Conservation (phyloP, 2,888 invertebrate genomes). For the Ophion obscuratus region DNA sequence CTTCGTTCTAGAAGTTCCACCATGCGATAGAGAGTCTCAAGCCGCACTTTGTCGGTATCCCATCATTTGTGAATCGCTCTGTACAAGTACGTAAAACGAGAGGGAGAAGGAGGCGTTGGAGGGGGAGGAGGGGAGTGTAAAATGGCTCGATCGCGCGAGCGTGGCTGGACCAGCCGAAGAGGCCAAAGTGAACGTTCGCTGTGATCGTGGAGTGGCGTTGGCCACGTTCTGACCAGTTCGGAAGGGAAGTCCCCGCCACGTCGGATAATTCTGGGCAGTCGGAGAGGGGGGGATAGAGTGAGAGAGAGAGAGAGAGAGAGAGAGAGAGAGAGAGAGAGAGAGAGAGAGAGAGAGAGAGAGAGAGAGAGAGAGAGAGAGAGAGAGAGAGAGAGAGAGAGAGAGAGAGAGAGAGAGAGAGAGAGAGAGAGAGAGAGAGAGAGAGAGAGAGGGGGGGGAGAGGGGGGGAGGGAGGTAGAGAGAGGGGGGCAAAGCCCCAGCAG, state of each 20-base stretch:
- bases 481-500: conserved; percentile 35
- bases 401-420: neutral
- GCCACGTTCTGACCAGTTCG: conserved; percentile 53
- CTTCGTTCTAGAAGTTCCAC: neutral
- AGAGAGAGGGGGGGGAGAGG: conserved; percentile 2
- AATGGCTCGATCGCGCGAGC: conserved; percentile 59
- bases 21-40: neutral
- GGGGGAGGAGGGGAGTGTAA: conserved; percentile 47
- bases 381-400: too few relatives aligned
- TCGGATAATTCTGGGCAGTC: conserved; percentile 34
- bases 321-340: conserved; percentile 6
- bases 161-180: conserved; percentile 63
- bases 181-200: conserved; percentile 45
- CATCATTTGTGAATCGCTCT: conserved; percentile 46
- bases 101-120: neutral
- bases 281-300: conserved; percentile 27
- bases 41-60: neutral
- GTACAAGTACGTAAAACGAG: conserved; percentile 31
- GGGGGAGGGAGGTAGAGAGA: conserved; percentile 10
- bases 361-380: too few relatives aligned
- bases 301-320: conserved; percentile 17
- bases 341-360: too few relatives aligned
- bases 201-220: conserved; percentile 43
- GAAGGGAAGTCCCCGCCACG: conserved; percentile 65
- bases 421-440: conserved; percentile 34